Conservation (phyloP, 2,113 vertebrate species). For the Hydrochoerus hydrochaeris region DNA sequence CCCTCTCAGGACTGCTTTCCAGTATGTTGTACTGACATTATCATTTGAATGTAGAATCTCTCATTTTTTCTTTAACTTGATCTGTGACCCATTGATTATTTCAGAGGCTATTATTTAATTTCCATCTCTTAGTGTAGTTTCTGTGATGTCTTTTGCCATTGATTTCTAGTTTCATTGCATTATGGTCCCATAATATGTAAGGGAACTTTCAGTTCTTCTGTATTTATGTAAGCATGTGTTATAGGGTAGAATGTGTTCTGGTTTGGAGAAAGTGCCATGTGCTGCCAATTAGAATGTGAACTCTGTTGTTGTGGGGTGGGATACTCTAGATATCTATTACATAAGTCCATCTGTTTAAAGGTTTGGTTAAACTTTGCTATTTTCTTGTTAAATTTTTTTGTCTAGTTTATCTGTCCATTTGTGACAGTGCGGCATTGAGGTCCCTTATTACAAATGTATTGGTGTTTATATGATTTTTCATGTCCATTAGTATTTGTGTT, state of each 20-base stretch:
- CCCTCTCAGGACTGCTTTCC: background rate
- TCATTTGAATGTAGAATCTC: background rate
- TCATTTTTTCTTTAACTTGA: background rate
- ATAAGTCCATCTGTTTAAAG: background rate
- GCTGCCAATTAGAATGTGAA: background rate
- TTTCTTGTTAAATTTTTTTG: background rate
- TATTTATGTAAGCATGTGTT: background rate
- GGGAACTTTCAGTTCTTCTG: background rate
- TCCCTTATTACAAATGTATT: background rate
- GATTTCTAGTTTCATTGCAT: background rate
- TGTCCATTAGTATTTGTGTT: background rate
- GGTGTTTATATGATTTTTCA: background rate
- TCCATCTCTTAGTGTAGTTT: background rate
- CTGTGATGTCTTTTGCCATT: background rate
- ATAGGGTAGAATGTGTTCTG: background rate
- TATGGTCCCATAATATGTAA: background rate
- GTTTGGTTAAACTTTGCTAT: background rate
- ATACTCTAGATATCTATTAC: background rate
- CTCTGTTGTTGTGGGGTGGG: background rate
- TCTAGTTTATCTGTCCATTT: background rate
- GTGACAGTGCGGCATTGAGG: background rate
- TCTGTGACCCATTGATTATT: background rate
- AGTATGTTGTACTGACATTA: background rate
- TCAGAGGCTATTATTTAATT: background rate
- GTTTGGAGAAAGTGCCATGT: background rate